Evolutionary conservation across 2,797 vertebrate species (phyloP), one percentile per base, ranked within the genome.

Genomic region (Neomorphus geoffroyi): DNA sequence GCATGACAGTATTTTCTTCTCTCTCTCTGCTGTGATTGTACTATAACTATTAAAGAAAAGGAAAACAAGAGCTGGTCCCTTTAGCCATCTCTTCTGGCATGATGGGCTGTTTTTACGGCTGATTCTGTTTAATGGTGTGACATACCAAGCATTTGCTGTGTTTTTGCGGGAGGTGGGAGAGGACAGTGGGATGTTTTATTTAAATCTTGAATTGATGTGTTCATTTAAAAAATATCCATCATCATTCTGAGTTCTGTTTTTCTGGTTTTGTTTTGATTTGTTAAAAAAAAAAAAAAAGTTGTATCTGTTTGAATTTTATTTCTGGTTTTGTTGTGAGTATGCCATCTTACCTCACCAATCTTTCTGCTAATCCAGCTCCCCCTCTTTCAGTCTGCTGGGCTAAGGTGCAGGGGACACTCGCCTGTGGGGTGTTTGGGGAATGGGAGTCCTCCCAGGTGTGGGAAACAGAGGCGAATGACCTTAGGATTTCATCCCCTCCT

Each of bases 361-460:
- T 98, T 97, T 97, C 97, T 97, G 96, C 97, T 98, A 97, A 98
- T 97, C 57, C 95, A 89, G 83, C 81, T 93, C 82, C 82, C 91
- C 97, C 97, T 95, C 96, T 97, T 98, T 98, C 98, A 98, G 98
- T 98, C 98, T 98, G 98, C 97, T 98, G 92, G 86, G 81, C 86
- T 93, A 94, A 96, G 94, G 90, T 97, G 84, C 79, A 91, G 90
- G 85, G 86, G 50, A 62, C 89, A 90, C 70, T 86, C 11, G 61
- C 28, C 18, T 35, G 9, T 11, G 69, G 77, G 39, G 28, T 58
- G 35, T 60, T 2, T 62, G 90, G 60, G 53, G 43, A 85, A 54
- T 70, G 64, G 79, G 61, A 70, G 3, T 57, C 65, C 54, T 86
- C 82, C 71, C 4, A 1, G 26, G 9, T 51, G 37, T 22, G 64